Base-by-base conservation (phyloP, 2,797 vertebrate genomes). In the Aselliscus stoliczkanus region DNA sequence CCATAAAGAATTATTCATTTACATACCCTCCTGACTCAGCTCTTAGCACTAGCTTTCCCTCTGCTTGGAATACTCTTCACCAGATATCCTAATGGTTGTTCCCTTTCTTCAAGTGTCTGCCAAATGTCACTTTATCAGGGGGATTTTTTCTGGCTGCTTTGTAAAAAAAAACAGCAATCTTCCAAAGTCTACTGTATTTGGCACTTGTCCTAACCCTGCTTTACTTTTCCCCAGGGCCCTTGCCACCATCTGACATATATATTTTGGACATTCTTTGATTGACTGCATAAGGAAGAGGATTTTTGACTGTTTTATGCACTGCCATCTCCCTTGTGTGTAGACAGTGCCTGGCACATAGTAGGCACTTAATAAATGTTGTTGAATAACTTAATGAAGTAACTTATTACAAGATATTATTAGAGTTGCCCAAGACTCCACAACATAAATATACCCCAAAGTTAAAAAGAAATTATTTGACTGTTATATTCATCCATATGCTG, bases 401-500 rank as follows among this genome's bases (percentile, higher is more conserved):
- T 76, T 39, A 70, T 73, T 80, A 25, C 86, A 76, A 83, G 27
- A 39, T 62, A 80, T 79, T 81, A 42, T 69, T 93, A 65, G n/a
- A 86, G 52, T 62, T 90, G 21, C 7, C 31, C 76, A 67, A 29
- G 27, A 65, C 47, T 69, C 64, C 31, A 90, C 65, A 54, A 52
- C 4, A 60, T 54, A 84, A 83, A 75, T 72, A n/a, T 7, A 82
- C 5, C 39, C 21, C 69, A 42, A 83, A 96, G 64, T 75, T 96
- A 86, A 90, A 92, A 31, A 95, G 37, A 18, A 90, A 91, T 82
- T 79, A 88, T 88, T 85, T 84, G 37, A 29, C 70, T 11, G n/a
- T 77, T 44, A 67, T 15, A 85, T 10, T 67, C 73, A 20, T 67
- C 58, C 50, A 44, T 93, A 80, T 67, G 52, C 79, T 90, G 44